These are phyloP conservation scores for Aphrocallistes beatrix DNA, from an alignment of 37 sponge, comb jelly and placozoan species.

Conservation along the genomic window DNA sequence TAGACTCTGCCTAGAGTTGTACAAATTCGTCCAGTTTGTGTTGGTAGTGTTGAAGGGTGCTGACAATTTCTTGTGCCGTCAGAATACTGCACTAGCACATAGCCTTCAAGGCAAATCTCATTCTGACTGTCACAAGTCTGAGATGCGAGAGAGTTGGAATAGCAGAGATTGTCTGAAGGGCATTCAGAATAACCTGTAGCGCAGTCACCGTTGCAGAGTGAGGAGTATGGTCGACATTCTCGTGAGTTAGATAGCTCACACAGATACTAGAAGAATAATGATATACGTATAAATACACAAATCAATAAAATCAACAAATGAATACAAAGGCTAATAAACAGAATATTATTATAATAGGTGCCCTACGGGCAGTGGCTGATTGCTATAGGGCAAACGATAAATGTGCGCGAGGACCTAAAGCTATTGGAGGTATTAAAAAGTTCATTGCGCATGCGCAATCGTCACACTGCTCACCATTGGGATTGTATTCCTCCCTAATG, in stretches of 20 bases:
- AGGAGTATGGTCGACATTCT: constrained; percentile 30
- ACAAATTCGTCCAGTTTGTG: constrained; percentile 24
- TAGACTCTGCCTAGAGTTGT: constrained; percentile 20
- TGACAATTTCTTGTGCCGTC: not conserved
- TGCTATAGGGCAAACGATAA: too few species aligned
- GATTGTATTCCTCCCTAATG: too few species aligned
- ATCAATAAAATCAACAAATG: too few species aligned
- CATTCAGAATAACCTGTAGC: constrained; percentile 36
- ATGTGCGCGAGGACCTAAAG: too few species aligned
- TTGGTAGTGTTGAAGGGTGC: constrained; percentile 6
- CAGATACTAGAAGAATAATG: not conserved
- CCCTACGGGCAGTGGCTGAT: too few species aligned
- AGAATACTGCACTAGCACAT: constrained; percentile 37
- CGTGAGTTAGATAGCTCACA: not conserved
- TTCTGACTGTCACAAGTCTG: constrained; percentile 54
- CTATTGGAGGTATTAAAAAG: too few species aligned
- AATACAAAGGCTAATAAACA: too few species aligned
- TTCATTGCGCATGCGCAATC: too few species aligned
- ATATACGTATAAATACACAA: not conserved
- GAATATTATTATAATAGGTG: too few species aligned
- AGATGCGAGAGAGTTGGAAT: constrained; percentile 20
- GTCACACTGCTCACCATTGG: too few species aligned
- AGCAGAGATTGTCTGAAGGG: constrained; percentile 54
- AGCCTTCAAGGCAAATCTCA: constrained; percentile 45
- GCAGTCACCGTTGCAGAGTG: constrained; percentile 47